A percentile compares a stretch with the other conserved stretches of the same genome.
Evolutionary conservation across 2,797 vertebrate genomes (phyloP).

Genomic region (Gallinago stenura): DNA sequence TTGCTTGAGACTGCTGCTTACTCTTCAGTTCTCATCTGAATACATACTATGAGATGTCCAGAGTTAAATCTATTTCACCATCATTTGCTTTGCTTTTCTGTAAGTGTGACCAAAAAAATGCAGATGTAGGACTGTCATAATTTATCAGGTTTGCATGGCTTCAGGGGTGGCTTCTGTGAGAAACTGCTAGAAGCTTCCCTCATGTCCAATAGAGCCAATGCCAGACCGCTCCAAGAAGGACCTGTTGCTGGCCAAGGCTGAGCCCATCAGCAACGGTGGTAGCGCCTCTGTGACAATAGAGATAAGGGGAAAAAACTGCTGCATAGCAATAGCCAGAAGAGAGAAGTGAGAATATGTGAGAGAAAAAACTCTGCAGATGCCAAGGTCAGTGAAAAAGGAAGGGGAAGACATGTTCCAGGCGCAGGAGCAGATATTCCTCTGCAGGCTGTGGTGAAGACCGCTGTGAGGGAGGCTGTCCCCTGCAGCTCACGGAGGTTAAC

Average conservation of each 20-base stretch:
- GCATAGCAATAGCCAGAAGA: neutral
- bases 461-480: neutral
- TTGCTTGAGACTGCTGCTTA: neutral
- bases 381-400: neutral
- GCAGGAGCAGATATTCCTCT: neutral
- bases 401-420: rapidly evolving
- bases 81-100: neutral
- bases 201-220: rapidly evolving
- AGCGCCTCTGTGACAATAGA: rapidly evolving
- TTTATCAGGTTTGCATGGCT: rapidly evolving
- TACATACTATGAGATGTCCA: rapidly evolving
- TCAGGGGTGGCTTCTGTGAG: neutral
- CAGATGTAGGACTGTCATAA: neutral
- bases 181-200: neutral
- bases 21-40: neutral
- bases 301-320: neutral
- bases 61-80: neutral
- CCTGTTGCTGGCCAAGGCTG: rapidly evolving
- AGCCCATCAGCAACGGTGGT: rapidly evolving
- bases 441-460: no score
- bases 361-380: neutral
- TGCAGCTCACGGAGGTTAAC: neutral
- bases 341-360: neutral
- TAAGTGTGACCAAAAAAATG: neutral
- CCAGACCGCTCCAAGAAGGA: rapidly evolving